Base-by-base conservation (phyloP, 1,140 invertebrate species). In the Pararge aegeria region DNA sequence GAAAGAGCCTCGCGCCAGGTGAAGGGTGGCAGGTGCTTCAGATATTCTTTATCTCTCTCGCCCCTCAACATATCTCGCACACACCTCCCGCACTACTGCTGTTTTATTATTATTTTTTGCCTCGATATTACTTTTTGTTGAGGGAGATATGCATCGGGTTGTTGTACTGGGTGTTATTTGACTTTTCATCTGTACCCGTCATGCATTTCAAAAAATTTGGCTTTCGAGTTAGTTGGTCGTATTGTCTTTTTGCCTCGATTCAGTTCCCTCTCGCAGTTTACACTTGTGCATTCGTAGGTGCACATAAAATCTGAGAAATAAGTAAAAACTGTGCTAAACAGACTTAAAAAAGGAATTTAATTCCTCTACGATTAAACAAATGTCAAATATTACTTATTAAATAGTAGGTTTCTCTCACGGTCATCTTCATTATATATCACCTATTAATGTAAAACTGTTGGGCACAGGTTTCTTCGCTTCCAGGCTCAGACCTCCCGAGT, bases 21-120 rank as follows among this genome's bases (percentile, higher is more conserved):
- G 81, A 83, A 68, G 64, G 62, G 57, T 73, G 75, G 78, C 83
- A 84, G 85, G 83, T 82, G 85, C 72, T 76, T 65, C 71, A 73
- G 78, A 80, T 62, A 37, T 65, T 54, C 53, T 61, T 61, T 55
- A 68, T 83, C 81, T 70, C 74, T 59, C 52, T 87, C 71, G 55
- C 75, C 61, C 80, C 56, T 44, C 57, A 61, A 27, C 46, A 38
- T 53, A 42, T 18, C 57, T 42, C 21, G 15, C 50, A 50, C 56
- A 27, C 20, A 6, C 64, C 51, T 65, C 61, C 62, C 19, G 12
- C 66, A 60, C 60, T 73, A 53, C 78, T 74, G 52, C 72, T 64
- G 62, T 66, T 70, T 70, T 59, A 38, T 62, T 71, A 75, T 78
- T 75, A 70, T 78, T 82, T 80, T 81, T 81, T 71, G 64, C 65